Percentiles rank a stretch among this genome's conserved stretches.
These are phyloP conservation scores for Drosophila cognata DNA, from an alignment of 2,888 invertebrate genomes.

Conservation along the genomic window DNA sequence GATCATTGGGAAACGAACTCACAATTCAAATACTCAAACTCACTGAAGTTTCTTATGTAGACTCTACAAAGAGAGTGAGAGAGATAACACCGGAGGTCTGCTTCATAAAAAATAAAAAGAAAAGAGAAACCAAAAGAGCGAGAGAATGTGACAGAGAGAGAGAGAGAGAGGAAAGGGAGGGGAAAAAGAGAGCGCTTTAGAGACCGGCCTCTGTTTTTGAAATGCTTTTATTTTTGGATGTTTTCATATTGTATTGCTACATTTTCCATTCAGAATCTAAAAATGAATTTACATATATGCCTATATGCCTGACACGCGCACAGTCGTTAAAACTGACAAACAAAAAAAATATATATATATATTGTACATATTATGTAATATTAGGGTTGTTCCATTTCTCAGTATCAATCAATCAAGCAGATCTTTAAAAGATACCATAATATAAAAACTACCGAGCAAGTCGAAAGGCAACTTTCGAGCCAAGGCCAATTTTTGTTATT, in stretches of 20 bases:
- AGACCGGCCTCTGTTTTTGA: constrained; percentile 23
- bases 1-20: not conserved
- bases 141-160: not conserved
- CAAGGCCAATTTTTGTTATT: constrained; percentile 62
- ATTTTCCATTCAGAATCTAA: constrained; percentile 24
- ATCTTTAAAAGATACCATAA: not conserved
- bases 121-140: not conserved
- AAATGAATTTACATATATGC: constrained; percentile 4
- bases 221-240: constrained; percentile 43
- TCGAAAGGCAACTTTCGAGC: constrained; percentile 13
- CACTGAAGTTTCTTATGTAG: not conserved
- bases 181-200: not conserved
- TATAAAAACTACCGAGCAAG: not conserved
- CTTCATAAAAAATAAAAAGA: not conserved
- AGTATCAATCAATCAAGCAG: not conserved
- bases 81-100: not conserved
- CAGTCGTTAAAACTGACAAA: constrained; percentile 8
- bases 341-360: not conserved
- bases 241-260: constrained; percentile 15
- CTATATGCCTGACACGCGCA: not conserved
- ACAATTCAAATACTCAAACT: not conserved
- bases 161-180: not conserved
- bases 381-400: not conserved
- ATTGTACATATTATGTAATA: constrained; percentile 13
- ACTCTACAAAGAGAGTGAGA: not conserved